A percentile compares a stretch with the other conserved stretches of the same genome.
Conservation (phyloP, 1,140 invertebrate species). For the Penaeus indicus region DNA sequence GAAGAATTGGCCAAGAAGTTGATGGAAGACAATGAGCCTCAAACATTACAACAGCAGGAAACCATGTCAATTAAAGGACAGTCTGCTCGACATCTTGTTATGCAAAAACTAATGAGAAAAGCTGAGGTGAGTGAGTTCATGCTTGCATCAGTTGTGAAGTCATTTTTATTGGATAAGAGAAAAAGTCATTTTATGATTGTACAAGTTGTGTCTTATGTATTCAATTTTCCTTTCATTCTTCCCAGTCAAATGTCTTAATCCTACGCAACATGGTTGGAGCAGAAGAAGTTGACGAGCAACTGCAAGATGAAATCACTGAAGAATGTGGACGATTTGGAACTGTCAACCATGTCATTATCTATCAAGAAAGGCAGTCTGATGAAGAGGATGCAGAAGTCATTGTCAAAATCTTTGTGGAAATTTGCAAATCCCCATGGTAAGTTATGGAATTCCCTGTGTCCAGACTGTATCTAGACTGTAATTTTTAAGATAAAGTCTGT, state of each 20-base stretch:
- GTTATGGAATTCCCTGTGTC: neutral
- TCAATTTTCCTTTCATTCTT: neutral
- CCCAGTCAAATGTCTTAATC: constrained; percentile 82
- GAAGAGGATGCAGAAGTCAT: constrained; percentile 89
- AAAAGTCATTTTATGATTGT: neutral
- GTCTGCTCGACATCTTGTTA: constrained; percentile 95
- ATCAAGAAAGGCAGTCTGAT: constrained; percentile 95
- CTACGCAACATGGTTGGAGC: constrained; percentile 96
- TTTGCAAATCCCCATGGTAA: constrained; percentile 76
- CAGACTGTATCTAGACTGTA: too few relatives aligned
- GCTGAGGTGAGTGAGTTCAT: constrained; percentile 73
- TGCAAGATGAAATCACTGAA: constrained; percentile 98
- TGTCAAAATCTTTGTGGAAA: constrained; percentile 99
- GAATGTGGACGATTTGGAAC: constrained; percentile 90
- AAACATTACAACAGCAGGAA: constrained; percentile 95
- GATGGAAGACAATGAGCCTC: constrained; percentile 88
- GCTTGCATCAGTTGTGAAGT: too few relatives aligned
- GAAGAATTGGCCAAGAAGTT: constrained; percentile 90
- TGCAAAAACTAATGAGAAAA: constrained; percentile 95
- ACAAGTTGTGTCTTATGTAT: neutral
- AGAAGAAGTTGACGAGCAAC: constrained; percentile 94
- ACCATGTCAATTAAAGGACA: constrained; percentile 98
- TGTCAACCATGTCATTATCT: constrained; percentile 93
- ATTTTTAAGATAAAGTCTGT: too few relatives aligned
- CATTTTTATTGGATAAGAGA: neutral